Evolutionary conservation across 1,140 invertebrate species (phyloP).

Genomic region (Cotesia chilonis): DNA sequence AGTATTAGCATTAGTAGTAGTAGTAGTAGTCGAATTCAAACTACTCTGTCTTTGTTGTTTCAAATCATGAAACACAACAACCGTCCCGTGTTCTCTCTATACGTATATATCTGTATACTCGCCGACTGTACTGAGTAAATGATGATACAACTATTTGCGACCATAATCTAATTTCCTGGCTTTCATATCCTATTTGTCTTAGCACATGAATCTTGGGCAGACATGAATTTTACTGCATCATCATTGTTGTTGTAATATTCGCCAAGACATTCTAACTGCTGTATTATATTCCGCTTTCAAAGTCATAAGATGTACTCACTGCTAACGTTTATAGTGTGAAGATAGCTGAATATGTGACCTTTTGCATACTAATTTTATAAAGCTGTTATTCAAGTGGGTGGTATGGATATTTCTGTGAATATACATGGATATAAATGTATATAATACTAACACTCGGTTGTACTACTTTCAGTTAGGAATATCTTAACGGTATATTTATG

Average conservation of each 20-base stretch:
- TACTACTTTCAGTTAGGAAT: constrained; percentile 11
- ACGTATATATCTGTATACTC: neutral
- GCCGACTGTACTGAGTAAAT: neutral
- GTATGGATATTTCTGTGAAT: too few species aligned
- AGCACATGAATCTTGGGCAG: constrained; percentile 1
- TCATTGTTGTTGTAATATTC: neutral
- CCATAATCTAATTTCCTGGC: constrained; percentile 2
- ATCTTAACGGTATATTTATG: constrained; percentile 16
- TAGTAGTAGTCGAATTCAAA: neutral
- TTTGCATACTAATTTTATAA: constrained; percentile 18
- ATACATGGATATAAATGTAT: neutral
- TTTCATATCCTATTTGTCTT: constrained; percentile 15
- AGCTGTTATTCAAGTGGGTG: constrained; percentile 9
- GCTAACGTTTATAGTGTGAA: constrained; percentile 15
- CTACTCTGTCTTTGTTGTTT: constrained; percentile 20
- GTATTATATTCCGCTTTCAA: neutral
- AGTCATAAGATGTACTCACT: neutral
- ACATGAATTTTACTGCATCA: neutral
- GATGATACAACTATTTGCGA: constrained; percentile 13
- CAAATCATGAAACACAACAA: constrained; percentile 9
- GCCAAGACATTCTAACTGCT: neutral
- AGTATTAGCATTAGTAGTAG: neutral
- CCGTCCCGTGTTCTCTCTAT: too few species aligned
- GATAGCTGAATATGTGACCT: constrained; percentile 17
- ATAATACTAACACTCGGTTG: neutral